Base-by-base conservation (phyloP, 2,113 vertebrate genomes). In the Pampusana beccarii region DNA sequence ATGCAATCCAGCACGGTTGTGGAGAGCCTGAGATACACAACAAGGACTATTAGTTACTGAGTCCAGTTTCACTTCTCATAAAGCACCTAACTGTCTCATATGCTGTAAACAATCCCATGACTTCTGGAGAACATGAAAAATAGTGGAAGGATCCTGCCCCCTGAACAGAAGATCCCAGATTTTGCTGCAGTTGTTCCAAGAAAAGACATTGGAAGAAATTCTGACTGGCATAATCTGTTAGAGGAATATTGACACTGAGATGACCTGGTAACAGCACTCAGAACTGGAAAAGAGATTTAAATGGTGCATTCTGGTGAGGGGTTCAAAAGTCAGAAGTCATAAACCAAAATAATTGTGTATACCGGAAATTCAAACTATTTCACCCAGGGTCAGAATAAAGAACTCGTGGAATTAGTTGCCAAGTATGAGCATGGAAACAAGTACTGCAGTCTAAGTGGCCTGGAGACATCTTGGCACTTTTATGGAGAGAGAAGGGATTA, bases 401-500 rank as follows among this genome's bases (percentile, higher is more conserved):
- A 95, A 94, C 73, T 84, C 60, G 51, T 36, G 65, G 77, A 83
- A 86, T 92, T 80, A 84, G 80, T 84, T 94, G 96, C 80, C 95
- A 97, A n/a, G 74, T 71, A 86, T 84, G 84, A 89, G 61, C 46
- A 87, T 57, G 71, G 88, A 96, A 90, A 96, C 66, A 89, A 92
- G 75, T 31, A 80, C 82, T 89, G 73, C 56, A 67, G 62, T 57
- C 79, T 89, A 87, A 97, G 95, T 83, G 93, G 86, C 80, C 85
- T 95, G 92, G 95, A 93, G 87, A 90, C 91, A 84, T 93, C 79
- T 93, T 97, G 93, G 95, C 95, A 97, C 95, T 97, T 96, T 95
- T 95, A 96, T 95, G 92, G 86, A 97, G 96, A 96, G 93, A 91
- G 92, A 96, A 77, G 6, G 80, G 79, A 95, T 97, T 95, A 97